phyloP scores from a whole-genome alignment of 2,888 invertebrate species.

The Macaria notata region DNA sequence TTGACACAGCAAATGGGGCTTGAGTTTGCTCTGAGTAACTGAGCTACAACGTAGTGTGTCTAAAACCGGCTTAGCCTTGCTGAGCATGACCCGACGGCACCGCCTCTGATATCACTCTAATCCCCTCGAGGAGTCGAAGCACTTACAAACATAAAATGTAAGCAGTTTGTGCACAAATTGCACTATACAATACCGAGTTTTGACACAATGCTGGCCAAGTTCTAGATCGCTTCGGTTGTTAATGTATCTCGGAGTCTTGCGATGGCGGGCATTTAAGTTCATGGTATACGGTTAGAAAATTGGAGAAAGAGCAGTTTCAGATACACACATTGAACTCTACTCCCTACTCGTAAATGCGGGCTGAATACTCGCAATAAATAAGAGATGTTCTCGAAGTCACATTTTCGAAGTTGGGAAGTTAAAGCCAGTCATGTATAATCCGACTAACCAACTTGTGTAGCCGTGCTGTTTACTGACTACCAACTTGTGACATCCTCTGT shows the following conservation, averaged over 20 bases:
- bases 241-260: constrained; percentile 15
- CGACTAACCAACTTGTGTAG: constrained; percentile 3
- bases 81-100: constrained; percentile 37
- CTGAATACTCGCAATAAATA: not conserved
- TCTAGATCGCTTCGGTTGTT: constrained; percentile 11
- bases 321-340: not conserved
- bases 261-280: not conserved
- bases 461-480: constrained; percentile 13
- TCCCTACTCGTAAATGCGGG: not conserved
- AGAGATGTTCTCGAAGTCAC: not conserved
- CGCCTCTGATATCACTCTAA: constrained; percentile 40
- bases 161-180: constrained; percentile 38
- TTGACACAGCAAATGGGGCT: constrained; percentile 32
- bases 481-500: constrained; percentile 16
- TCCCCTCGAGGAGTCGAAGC: constrained; percentile 37
- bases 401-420: constrained; percentile 8
- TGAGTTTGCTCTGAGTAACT: constrained; percentile 32
- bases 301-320: not conserved
- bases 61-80: constrained; percentile 36
- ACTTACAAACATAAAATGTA: constrained; percentile 40
- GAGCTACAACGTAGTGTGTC: constrained; percentile 33
- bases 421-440: no score
- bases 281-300: not conserved
- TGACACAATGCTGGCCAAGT: constrained; percentile 11
- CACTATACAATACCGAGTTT: constrained; percentile 31